These are phyloP conservation scores for Percina caprodes DNA, from an alignment of 2,113 vertebrate species.

Conservation along the genomic window DNA sequence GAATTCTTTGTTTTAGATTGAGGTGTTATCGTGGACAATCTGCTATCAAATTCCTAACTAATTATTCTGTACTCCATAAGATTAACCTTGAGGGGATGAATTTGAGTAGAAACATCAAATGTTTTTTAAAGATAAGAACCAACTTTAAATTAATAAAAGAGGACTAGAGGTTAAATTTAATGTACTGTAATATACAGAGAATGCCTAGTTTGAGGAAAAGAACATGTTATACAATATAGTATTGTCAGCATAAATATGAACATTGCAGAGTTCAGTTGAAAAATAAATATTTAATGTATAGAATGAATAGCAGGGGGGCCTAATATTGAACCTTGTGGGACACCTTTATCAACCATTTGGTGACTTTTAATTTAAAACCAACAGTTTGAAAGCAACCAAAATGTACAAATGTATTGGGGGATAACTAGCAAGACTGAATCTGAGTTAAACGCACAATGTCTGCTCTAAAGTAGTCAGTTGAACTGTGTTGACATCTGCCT, in stretches of 20 bases:
- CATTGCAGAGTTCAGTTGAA: background rate
- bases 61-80: no score
- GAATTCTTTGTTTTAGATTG: no score
- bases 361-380: background rate
- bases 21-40: no score
- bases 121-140: no score
- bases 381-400: background rate
- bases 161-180: background rate
- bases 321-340: constrained; percentile 10
- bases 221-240: background rate
- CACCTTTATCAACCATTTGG: constrained; percentile 2
- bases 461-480: background rate
- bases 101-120: no score
- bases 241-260: background rate
- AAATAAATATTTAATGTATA: background rate
- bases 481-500: background rate
- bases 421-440: background rate
- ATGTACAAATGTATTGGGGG: background rate
- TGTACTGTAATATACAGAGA: background rate
- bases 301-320: background rate
- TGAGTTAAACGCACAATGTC: background rate
- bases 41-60: no score
- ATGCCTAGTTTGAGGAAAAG: background rate
- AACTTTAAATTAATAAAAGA: no score
- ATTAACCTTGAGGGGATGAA: no score